These are phyloP conservation scores for Electrophaes corylata DNA, from an alignment of 2,888 invertebrate species.

Conservation along the genomic window DNA sequence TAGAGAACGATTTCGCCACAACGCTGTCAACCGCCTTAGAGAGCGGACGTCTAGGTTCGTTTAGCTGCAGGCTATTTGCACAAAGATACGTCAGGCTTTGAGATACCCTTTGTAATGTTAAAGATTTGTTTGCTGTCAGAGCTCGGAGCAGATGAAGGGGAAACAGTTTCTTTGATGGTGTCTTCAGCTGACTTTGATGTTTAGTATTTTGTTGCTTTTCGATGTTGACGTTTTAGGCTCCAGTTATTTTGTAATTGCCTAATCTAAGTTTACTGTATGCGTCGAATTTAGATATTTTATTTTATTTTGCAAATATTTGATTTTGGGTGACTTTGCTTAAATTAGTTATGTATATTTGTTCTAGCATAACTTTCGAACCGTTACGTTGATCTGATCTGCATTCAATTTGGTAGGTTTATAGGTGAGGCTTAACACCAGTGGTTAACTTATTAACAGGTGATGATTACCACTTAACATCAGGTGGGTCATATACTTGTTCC, in stretches of 20 bases:
- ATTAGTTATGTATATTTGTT: too few relatives aligned
- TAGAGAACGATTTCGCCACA: constrained; percentile 49
- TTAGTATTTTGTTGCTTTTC: constrained; percentile 4
- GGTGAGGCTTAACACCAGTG: too few relatives aligned
- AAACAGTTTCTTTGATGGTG: constrained; percentile 26
- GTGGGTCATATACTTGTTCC: too few relatives aligned
- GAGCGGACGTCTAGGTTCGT: constrained; percentile 44
- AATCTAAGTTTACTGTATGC: neutral
- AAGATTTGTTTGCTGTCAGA: constrained; percentile 12
- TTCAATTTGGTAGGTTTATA: too few relatives aligned
- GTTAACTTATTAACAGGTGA: too few relatives aligned
- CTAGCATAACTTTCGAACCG: too few relatives aligned
- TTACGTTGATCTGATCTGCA: too few relatives aligned
- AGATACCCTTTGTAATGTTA: constrained; percentile 25
- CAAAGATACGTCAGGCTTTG: constrained; percentile 50
- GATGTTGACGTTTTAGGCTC: constrained; percentile 6
- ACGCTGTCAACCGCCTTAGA: constrained; percentile 48
- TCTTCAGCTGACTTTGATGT: constrained; percentile 15
- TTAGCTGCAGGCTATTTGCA: constrained; percentile 45
- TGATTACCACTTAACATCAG: too few relatives aligned
- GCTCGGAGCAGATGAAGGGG: constrained; percentile 37
- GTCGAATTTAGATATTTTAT: too few relatives aligned
- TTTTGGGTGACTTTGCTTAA: too few relatives aligned
- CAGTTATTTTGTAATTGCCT: neutral
- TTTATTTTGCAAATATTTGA: too few relatives aligned